A percentile compares a stretch with the other conserved stretches of the same genome.
Evolutionary conservation across 1,140 invertebrate species (phyloP).

Genomic region (Amyelois transitella): DNA sequence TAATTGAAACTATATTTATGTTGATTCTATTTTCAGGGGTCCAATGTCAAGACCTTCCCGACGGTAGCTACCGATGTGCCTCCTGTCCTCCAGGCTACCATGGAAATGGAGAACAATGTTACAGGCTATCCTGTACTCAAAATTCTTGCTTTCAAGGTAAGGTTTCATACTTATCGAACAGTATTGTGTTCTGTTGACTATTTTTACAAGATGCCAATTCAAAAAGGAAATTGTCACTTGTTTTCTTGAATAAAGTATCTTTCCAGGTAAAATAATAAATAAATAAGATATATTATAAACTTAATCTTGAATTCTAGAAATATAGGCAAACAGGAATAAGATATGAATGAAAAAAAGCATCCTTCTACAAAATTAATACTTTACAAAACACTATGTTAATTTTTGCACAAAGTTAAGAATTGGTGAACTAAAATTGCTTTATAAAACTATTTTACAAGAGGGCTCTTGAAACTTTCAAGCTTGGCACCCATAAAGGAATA

Average conservation of each 20-base stretch:
- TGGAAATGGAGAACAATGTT: conserved; percentile 53
- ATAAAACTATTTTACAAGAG: background rate
- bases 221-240: too few relatives aligned
- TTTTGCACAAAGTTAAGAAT: background rate
- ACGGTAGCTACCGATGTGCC: conserved; percentile 52
- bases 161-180: too few relatives aligned
- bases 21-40: conserved; percentile 31
- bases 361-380: too few relatives aligned
- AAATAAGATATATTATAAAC: too few relatives aligned
- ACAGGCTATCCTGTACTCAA: conserved; percentile 33
- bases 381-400: too few relatives aligned
- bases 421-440: background rate
- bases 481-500: background rate
- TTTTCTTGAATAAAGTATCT: too few relatives aligned
- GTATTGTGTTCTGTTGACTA: too few relatives aligned
- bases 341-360: too few relatives aligned
- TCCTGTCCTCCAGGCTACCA: conserved; percentile 46
- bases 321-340: too few relatives aligned
- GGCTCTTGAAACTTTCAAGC: background rate
- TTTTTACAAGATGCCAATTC: too few relatives aligned
- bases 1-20: background rate
- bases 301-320: too few relatives aligned
- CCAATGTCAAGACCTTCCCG: conserved; percentile 40
- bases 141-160: conserved; percentile 50
- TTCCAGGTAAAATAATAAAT: too few relatives aligned